A percentile compares a stretch with the other conserved stretches of the same genome.
These are phyloP conservation scores for Ormyrus labotus DNA, from an alignment of 2,888 invertebrate genomes.

Conservation along the genomic window DNA sequence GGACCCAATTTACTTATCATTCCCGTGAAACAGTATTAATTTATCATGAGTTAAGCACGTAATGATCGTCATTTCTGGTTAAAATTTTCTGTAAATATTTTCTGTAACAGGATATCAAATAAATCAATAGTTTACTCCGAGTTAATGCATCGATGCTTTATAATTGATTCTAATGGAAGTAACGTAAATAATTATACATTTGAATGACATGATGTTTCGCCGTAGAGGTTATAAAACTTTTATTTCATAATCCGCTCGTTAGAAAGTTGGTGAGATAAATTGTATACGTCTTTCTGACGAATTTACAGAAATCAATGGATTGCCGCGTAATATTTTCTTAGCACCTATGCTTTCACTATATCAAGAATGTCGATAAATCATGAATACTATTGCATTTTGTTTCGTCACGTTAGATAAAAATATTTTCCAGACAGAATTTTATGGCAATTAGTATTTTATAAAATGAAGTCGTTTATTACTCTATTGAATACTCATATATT, in stretches of 20 bases:
- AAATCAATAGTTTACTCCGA: constrained; percentile 9
- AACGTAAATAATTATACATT: constrained; percentile 1
- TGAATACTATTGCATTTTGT: constrained; percentile 8
- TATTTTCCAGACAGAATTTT: too few relatives aligned
- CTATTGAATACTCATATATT: too few relatives aligned
- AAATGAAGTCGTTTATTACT: too few relatives aligned
- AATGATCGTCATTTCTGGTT: too few relatives aligned
- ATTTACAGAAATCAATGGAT: constrained; percentile 36
- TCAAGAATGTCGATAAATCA: not conserved
- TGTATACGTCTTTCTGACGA: constrained; percentile 15
- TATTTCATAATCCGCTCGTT: constrained; percentile 22
- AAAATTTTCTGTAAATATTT: not conserved
- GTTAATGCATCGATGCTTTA: not conserved
- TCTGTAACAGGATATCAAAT: not conserved
- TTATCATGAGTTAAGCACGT: too few relatives aligned
- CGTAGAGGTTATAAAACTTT: constrained; percentile 23
- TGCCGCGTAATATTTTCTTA: constrained; percentile 3
- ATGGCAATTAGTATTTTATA: too few relatives aligned
- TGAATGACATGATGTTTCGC: not conserved
- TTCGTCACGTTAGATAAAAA: not conserved
- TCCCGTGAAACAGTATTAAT: too few relatives aligned
- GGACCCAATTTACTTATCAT: too few relatives aligned
- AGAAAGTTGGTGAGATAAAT: constrained; percentile 40
- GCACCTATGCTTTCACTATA: constrained; percentile 22
- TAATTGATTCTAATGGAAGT: not conserved